These are phyloP conservation scores for Zonotrichia albicollis DNA, from an alignment of 2,797 vertebrate species.

Conservation along the genomic window DNA sequence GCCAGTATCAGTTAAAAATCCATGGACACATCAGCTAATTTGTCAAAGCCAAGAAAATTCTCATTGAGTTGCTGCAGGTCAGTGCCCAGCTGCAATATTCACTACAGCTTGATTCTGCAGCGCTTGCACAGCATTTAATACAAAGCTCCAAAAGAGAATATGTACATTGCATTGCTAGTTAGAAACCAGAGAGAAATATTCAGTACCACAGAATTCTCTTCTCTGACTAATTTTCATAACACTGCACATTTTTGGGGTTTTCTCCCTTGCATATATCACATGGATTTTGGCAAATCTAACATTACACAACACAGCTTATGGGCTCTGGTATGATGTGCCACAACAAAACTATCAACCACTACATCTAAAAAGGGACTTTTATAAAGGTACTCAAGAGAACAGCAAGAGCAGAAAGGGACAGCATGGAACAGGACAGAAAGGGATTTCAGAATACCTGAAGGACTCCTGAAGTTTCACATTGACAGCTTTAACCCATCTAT, in stretches of 20 bases:
- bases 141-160: not conserved
- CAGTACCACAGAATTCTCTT: not conserved
- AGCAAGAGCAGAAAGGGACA: not conserved
- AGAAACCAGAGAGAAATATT: not conserved
- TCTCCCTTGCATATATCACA: not conserved
- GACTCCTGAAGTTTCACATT: not conserved
- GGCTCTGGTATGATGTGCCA: not conserved
- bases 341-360: not conserved
- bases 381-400: not conserved
- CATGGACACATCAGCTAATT: not conserved
- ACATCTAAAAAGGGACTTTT: not conserved
- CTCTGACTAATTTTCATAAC: not conserved
- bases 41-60: not conserved
- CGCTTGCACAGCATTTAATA: not conserved
- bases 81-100: not conserved
- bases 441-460: not conserved
- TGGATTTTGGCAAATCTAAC: not conserved
- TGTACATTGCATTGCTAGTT: not conserved
- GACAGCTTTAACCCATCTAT: not conserved
- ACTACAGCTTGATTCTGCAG: not conserved
- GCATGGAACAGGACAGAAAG: not conserved
- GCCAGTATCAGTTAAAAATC: not conserved
- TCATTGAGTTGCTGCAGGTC: not conserved
- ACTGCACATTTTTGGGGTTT: not conserved
- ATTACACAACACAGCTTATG: not conserved